phyloP scores from a whole-genome alignment of 2,113 vertebrate species.

The Prochilodus magdalenae region DNA sequence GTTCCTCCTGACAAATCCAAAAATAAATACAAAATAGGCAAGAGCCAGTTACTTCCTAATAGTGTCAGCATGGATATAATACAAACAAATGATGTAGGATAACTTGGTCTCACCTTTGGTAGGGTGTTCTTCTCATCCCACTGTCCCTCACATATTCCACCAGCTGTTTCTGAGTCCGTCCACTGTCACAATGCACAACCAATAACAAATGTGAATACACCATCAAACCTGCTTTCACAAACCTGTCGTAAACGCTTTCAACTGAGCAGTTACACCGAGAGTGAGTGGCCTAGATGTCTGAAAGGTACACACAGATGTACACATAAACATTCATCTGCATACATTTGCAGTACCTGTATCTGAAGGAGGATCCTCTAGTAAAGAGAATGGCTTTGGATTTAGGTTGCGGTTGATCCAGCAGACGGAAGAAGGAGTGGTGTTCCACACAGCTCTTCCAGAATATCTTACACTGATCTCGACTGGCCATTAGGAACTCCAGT shows the following conservation, averaged over 20 bases:
- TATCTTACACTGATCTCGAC: conserved; percentile 93
- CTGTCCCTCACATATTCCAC: conserved; percentile 90
- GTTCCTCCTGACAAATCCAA: conserved; percentile 85
- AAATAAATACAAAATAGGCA: conserved; percentile 23
- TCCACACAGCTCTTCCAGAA: conserved; percentile 99
- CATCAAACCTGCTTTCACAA: conserved; percentile 18
- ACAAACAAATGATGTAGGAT: background rate
- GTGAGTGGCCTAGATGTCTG: no score
- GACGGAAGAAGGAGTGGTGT: conserved; percentile 94
- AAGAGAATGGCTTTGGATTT: conserved; percentile 90
- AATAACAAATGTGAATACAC: background rate
- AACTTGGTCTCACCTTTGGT: conserved; percentile 83
- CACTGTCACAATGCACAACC: conserved; percentile 76
- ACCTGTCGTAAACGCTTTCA: background rate
- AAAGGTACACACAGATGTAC: no score
- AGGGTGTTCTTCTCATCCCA: conserved; percentile 84
- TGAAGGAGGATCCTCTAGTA: conserved; percentile 93
- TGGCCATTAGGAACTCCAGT: conserved; percentile 91
- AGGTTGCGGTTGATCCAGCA: conserved; percentile 91
- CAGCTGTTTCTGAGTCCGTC: conserved; percentile 95
- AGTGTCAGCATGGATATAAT: background rate
- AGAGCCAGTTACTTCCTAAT: background rate
- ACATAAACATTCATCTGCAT: background rate
- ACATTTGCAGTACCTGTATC: conserved; percentile 88
- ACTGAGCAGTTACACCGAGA: no score